Conservation (phyloP, 2,113 vertebrate species). For the Ahaetulla prasina region DNA sequence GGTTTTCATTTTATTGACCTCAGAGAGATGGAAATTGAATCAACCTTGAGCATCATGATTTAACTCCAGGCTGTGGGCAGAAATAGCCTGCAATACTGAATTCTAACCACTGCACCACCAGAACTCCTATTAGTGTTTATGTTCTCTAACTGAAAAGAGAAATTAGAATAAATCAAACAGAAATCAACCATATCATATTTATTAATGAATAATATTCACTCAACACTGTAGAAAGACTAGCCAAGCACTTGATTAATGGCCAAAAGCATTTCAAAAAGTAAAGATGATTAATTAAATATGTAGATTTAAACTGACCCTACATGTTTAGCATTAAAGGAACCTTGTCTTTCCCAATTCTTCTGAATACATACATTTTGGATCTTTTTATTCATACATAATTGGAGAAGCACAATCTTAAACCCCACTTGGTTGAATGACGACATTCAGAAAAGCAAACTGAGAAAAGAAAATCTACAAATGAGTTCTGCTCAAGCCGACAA, state of each 20-base stretch:
- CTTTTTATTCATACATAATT: not conserved
- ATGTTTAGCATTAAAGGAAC: conserved; percentile 20
- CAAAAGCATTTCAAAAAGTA: conserved; percentile 40
- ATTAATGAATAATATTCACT: conserved; percentile 38
- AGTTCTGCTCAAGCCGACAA: not conserved
- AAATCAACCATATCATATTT: conserved; percentile 15
- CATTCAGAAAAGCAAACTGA: conserved; percentile 2
- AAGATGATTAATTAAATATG: conserved; percentile 45
- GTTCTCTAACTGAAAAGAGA: conserved; percentile 28
- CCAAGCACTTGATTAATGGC: conserved; percentile 31
- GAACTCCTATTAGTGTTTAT: not conserved
- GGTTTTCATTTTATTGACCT: too few relatives aligned
- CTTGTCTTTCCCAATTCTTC: not conserved
- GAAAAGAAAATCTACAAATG: not conserved
- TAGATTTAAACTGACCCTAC: conserved; percentile 14
- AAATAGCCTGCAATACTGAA: too few relatives aligned
- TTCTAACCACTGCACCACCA: too few relatives aligned
- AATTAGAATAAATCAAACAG: conserved; percentile 2
- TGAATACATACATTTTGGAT: not conserved
- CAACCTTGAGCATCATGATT: too few relatives aligned
- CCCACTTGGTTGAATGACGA: not conserved
- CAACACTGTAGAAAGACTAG: conserved; percentile 34
- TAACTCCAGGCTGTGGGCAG: too few relatives aligned
- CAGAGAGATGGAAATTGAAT: too few relatives aligned
- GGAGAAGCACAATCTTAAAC: not conserved